Percentiles rank a stretch among this genome's conserved stretches.
phyloP scores from a whole-genome alignment of 64 coral and sea anemone species.

The Trachythela sp. region DNA sequence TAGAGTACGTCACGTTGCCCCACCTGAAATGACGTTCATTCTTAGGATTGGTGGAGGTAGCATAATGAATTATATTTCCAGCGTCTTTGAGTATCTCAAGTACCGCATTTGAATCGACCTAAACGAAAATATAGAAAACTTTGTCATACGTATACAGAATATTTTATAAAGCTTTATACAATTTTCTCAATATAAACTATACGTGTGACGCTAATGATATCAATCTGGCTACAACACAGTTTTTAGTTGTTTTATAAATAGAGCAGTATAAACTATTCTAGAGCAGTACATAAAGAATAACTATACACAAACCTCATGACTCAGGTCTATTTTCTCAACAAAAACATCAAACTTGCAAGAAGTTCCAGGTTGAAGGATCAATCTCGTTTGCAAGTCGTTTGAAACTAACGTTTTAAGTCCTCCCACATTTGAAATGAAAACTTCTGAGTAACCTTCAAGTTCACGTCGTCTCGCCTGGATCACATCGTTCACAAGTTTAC shows the following conservation, averaged over 20 bases:
- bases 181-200: too few species aligned
- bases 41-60: not conserved
- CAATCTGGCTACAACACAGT: too few species aligned
- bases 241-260: too few species aligned
- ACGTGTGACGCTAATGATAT: too few species aligned
- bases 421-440: not conserved
- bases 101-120: not conserved
- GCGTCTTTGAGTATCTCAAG: not conserved
- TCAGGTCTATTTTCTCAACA: not conserved
- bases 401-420: not conserved
- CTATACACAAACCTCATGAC: not conserved
- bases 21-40: not conserved
- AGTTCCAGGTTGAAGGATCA: not conserved
- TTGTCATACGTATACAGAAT: not conserved
- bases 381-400: not conserved
- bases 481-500: not conserved
- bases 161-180: too few species aligned
- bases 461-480: not conserved
- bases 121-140: not conserved
- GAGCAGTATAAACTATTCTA: too few species aligned
- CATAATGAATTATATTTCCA: not conserved
- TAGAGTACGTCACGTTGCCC: not conserved
- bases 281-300: too few species aligned
- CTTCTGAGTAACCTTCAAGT: not conserved
- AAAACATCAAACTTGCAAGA: slow-evolving; percentile 14